Percentiles rank a stretch among this genome's conserved stretches.
Evolutionary conservation across 2,888 invertebrate genomes (phyloP).

Genomic region (Drosophila antonietae): DNA sequence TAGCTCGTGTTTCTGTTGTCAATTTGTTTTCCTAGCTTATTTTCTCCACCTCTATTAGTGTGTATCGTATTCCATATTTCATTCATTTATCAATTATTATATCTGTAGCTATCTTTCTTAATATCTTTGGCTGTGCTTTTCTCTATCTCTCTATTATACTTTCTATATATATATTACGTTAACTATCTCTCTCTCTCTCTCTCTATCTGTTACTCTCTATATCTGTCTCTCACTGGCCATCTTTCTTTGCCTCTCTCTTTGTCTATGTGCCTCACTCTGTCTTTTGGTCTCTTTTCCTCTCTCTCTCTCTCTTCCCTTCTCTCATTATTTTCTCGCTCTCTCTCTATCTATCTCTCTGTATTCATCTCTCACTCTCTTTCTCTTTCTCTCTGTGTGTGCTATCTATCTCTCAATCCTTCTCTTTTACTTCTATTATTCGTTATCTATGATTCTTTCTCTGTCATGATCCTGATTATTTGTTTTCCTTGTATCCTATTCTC

Average conservation of each 20-base stretch:
- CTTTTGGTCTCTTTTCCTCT: neutral
- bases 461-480: too few relatives aligned
- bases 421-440: too few relatives aligned
- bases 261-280: neutral
- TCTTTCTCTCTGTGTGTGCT: neutral
- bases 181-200: neutral
- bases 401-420: neutral
- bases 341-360: neutral
- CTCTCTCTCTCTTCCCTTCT: neutral
- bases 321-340: neutral
- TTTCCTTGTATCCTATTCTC: too few relatives aligned
- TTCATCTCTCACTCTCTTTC: too few relatives aligned
- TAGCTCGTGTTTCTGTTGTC: neutral
- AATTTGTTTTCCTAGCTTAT: neutral
- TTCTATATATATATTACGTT: neutral
- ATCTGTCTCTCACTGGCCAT: too few relatives aligned
- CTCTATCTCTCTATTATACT: neutral
- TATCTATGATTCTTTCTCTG: neutral
- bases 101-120: neutral
- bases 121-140: neutral
- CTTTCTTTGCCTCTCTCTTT: neutral
- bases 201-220: too few relatives aligned
- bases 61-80: neutral
- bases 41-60: neutral
- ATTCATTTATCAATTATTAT: neutral